Evolutionary conservation across 1,140 invertebrate species (phyloP), one percentile per base, ranked within the genome.

Genomic region (Drosophila tropicalis): DNA sequence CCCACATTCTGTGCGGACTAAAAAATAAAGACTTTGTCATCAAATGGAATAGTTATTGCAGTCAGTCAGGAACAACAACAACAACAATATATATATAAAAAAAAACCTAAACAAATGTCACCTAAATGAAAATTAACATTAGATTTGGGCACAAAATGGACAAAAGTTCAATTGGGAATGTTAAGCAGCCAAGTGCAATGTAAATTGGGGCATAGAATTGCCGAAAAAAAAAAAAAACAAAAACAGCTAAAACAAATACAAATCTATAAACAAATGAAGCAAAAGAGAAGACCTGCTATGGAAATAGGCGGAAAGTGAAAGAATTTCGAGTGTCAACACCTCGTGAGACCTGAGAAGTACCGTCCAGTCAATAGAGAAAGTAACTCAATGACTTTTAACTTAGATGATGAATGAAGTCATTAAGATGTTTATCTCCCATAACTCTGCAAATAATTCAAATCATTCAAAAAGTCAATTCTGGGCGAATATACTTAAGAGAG

Each of bases 171-270:
- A 47, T 58, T 67, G 57, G 62, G 65, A 64, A 69, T 76, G 68
- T 76, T 76, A 78, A 78, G 60, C 67, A 64, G 62, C 67, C 62
- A 71, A 75, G 71, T 73, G 56, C 71, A 77, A 70, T 70, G 69
- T 66, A 74, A 77, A 63, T 77, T 69, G 75, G 67, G 56, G 17
- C 73, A 68, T 19, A 44, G 34, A 58, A 55, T 41, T 39, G 32
- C 22, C 39, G 25, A 29, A 63, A 47, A 10, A 58, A 60, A 63
- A 69, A 36, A 25, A 64, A 58, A 22, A 13, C 29, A 32, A 58
- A 67, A 41, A 55, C 62, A 19, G 22, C 2, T 47, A 68, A 25
- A 56, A 64, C 17, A 57, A 65, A 70, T 62, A 58, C 12, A 39
- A 51, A 67, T 41, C 61, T 62, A 62, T 51, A 41, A 25, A 63